Base-by-base conservation (phyloP, 2,888 invertebrate species). In the Scrobipalpa atriplicella region DNA sequence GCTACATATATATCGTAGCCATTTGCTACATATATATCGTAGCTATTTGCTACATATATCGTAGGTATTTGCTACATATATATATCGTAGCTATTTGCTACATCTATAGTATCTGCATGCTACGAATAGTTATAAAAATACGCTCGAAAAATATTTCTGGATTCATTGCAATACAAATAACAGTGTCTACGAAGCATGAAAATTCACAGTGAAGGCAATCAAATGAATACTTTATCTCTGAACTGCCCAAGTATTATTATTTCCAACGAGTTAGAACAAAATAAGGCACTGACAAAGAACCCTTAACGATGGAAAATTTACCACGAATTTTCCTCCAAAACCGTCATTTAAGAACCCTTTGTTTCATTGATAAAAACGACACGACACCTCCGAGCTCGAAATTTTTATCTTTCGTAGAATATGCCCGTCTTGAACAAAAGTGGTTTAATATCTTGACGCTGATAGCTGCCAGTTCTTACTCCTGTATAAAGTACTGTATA, bases 261-360 rank as follows among this genome's bases (percentile, higher is more conserved):
- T n/a, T 79, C 78, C 78, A 80, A 78, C 80, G 83, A 85, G 79
- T 84, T 81, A 79, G 77, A 81, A 76, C 81, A 89, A 87, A 89
- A 87, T 87, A 89, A 85, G 87, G 78, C 82, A 78, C 78, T 85
- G 86, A 90, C 90, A 90, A 90, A 90, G 88, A 85, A 85, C 82
- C 80, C 69, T 75, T 89, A 90, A 91, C 86, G 89, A 89, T 84
- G 83, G 77, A 80, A 81, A 91, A 91, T 91, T 90, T 89, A 91
- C 90, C 87, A 87, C 83, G 86, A 90, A 89, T 89, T 90, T 89
- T 89, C 87, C 86, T 87, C 90, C 90, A 90, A 91, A 89, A 87
- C 89, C 87, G 82, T 87, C 89, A 91, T 91, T 90, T 89, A 89
- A 90, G 89, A 89, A 86, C 86, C 89, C 89, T 90, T 90, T 91